Base-by-base conservation (phyloP, 2,797 vertebrate species). In the Petrocephalus schoutedeni region DNA sequence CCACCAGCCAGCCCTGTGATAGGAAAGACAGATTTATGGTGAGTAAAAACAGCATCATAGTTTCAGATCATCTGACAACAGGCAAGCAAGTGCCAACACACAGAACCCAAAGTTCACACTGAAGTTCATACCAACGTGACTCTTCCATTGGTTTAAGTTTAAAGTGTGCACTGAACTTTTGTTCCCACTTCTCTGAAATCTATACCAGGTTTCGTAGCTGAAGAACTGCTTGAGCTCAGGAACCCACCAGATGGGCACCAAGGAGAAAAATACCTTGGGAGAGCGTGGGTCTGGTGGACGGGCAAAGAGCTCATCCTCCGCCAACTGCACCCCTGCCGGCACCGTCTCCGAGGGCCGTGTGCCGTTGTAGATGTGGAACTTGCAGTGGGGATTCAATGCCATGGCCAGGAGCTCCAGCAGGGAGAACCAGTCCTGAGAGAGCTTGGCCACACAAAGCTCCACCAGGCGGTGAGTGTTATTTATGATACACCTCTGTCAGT, bases 321-420 rank as follows among this genome's bases (percentile, higher is more conserved):
- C 96, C 23, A 99, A 95, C 93, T 99, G 98, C 91, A 97, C 97
- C 93, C 96, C 98, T 87, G 98, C 97, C 84, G 98, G 98, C 94
- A 99, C 97, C 0, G 97, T 98, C 96, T 99, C 98, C 57, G 98
- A 99, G 57, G 98, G 98, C 92, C 98, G 98, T 91, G 98, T 99
- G 96, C 98, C 98, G 92, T 99, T 99, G 94, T 99, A 99, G 89
- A 99, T 98, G 95, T 99, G 98, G 94, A 99, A 99, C 95, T 99
- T 99, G 97, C 98, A 99, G 94, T 99, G 98, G 94, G 98, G 98
- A 96, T 99, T 99, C 94, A 98, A 97, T 95, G 98, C 98, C 98
- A 99, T 99, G 91, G 98, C 97, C 95, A 99, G 95, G 93, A 99
- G 97, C 97, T 99, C 98, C 93, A 99, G 96, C 95, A 99, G 96